A percentile compares a stretch with the other conserved stretches of the same genome.
Evolutionary conservation across 2,888 invertebrate species (phyloP).

Genomic region (Crioceris asparagi): DNA sequence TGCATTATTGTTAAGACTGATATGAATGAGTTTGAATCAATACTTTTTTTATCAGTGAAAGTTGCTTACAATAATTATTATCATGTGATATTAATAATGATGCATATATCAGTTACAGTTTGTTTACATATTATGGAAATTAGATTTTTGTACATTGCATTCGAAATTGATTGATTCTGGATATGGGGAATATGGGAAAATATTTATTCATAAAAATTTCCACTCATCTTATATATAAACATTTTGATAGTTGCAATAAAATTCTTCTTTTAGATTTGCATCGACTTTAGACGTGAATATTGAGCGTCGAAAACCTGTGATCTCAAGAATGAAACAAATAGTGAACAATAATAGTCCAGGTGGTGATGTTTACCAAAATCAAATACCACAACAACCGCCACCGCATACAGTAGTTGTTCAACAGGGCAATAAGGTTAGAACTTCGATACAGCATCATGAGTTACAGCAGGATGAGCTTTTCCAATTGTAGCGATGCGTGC

Average conservation of each 20-base stretch:
- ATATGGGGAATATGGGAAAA: too few species aligned
- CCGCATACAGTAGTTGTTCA: constrained; percentile 53
- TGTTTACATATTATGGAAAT: too few species aligned
- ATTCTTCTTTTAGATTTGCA: constrained; percentile 24
- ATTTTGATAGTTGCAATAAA: neutral
- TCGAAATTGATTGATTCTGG: too few species aligned
- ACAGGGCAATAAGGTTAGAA: constrained; percentile 68
- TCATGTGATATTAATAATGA: neutral
- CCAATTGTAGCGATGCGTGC: constrained; percentile 86
- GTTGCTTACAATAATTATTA: neutral
- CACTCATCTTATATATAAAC: too few species aligned
- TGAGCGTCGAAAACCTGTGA: constrained; percentile 31
- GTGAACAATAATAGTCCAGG: constrained; percentile 32
- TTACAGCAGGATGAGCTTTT: constrained; percentile 82
- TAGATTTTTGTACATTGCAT: too few species aligned
- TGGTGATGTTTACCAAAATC: constrained; percentile 22
- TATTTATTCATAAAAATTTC: too few species aligned
- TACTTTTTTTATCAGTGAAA: too few species aligned
- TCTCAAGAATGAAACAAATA: constrained; percentile 35
- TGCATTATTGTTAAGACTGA: too few species aligned
- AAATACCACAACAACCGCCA: too few species aligned
- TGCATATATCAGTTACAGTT: too few species aligned
- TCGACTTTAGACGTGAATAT: constrained; percentile 19
- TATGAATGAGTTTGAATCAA: too few species aligned
- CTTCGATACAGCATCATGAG: constrained; percentile 70